Evolutionary conservation across 1,140 invertebrate species (phyloP), one percentile per base, ranked within the genome.

Genomic region (Maniola jurtina): DNA sequence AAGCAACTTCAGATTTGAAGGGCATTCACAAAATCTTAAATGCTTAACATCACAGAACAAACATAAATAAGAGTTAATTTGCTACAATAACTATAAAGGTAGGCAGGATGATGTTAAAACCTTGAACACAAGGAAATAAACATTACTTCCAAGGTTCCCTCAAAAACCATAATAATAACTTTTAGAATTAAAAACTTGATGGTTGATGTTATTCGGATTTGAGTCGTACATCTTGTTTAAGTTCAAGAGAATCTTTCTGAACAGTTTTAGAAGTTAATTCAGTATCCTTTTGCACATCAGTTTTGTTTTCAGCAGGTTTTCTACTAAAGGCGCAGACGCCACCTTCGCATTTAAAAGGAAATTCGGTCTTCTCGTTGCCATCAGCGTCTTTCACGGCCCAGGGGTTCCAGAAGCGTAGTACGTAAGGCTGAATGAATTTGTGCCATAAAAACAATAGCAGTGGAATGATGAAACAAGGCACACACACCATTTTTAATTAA

Each of bases 401-500:
- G 14, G 95, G 95, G 86, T 96, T 96, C 95, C 95, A 96, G 78
- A 95, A 94, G 62, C 93, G 93, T 61, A 95, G 73, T 35, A 95
- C 84, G 47, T 95, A 92, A 0, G 95, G 95, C 75, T 96, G 95
- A 55, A 96, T 91, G 76, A 94, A 96, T 73, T 93, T 94, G 84
- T 96, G 95, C 93, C 95, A 96, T 66, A 96, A 92, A 72, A 94
- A 95, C 0, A 96, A 89, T 34, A 96, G 83, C 45, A 95, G 81
- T 2, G 95, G 95, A 79, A 96, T 94, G 48, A 96, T 93, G 72
- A 96, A 95, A 79, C 95, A 96, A 4, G 95, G 95, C 57, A 96
- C 92, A 79, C 95, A 96, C 76, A 95, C 95, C 95, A 96, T 96
- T 77, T 81, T 92, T n/a, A n/a, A n/a, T n/a, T n/a, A n/a, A n/a